Evolutionary conservation across 2,888 invertebrate genomes (phyloP).

Genomic region (Cephus sareptanus): DNA sequence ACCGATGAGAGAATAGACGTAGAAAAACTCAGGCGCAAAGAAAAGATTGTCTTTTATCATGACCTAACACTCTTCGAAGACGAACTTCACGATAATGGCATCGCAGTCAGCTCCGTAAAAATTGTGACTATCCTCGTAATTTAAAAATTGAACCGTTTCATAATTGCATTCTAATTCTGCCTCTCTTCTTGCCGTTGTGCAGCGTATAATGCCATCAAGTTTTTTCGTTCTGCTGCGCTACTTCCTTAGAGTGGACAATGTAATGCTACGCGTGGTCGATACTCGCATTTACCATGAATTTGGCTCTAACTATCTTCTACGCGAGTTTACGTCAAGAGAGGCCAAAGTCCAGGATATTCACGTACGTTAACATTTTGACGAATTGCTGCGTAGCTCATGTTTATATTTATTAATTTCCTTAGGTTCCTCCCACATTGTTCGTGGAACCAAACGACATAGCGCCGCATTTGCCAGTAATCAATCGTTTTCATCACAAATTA

Average conservation of each 20-base stretch:
- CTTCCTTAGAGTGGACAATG: slow-evolving; percentile 94
- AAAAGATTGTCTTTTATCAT: slow-evolving; percentile 93
- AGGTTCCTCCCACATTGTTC: slow-evolving; percentile 72
- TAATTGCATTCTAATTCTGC: not conserved
- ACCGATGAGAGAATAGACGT: slow-evolving; percentile 86
- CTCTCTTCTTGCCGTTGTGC: slow-evolving; percentile 37
- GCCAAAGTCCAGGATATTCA: slow-evolving; percentile 77
- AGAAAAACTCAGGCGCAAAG: slow-evolving; percentile 87
- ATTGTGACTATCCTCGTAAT: slow-evolving; percentile 76
- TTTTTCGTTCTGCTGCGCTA: slow-evolving; percentile 92
- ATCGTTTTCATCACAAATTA: slow-evolving; percentile 66
- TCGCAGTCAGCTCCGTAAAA: slow-evolving; percentile 90
- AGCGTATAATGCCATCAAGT: slow-evolving; percentile 96
- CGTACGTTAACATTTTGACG: slow-evolving; percentile 62
- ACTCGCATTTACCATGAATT: slow-evolving; percentile 87
- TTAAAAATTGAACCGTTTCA: not conserved
- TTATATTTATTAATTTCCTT: slow-evolving; percentile 17
- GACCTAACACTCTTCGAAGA: slow-evolving; percentile 97
- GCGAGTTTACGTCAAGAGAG: slow-evolving; percentile 86
- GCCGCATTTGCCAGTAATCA: slow-evolving; percentile 72
- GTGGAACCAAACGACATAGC: slow-evolving; percentile 78
- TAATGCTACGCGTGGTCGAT: slow-evolving; percentile 88
- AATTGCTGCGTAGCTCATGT: no score
- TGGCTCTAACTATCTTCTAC: slow-evolving; percentile 79
- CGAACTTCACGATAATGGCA: slow-evolving; percentile 97